Base-by-base conservation (phyloP, 2,113 vertebrate species). In the Montifringilla adamsi region DNA sequence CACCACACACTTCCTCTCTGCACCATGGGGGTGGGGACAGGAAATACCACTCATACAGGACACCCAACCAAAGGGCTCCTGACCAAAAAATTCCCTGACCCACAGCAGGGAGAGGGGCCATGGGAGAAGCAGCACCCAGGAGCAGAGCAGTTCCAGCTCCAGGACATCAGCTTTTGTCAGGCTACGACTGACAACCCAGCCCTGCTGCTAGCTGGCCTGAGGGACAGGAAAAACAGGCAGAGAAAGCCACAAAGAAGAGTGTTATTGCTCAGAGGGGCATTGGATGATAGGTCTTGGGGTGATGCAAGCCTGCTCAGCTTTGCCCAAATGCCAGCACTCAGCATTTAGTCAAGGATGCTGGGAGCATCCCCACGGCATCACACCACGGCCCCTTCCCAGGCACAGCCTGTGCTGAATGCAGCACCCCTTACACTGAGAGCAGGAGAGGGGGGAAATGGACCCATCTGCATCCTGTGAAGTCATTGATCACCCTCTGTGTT, bases 1-100 rank as follows among this genome's bases (percentile, higher is more conserved):
- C 30, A 56, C 68, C 86, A 81, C 68, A 78, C 13, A 59, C 92
- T 92, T 92, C 93, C 94, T 93, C 47, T 78, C 55, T 80, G 31
- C 37, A 11, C 22, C 10, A 1, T 18, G 24, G 50, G 68, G 64
- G 68, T 21, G n/a, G 86, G 13, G 83, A 78, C 64, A 86, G 68
- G 76, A 97, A 94, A 60, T 4, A 1, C 16, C 24, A 67, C 30
- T 62, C 1, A 0, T 3, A 3, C 4, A 3, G 35, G 50, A 15
- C 35, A 62, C 59, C 7, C 6, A 15, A 11, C 26, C 1, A 28
- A 75, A 56, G 7, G 23, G 18, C 33, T 35, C 9, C 22, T 5
- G 3, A 12, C 20, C 0, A 2, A 75, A 74, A 68, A 6, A 11
- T 17, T 47, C 49, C 19, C 35, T 4, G 3, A 4, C 9, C 18